Evolutionary conservation across 2,113 vertebrate species (phyloP).

Genomic region (Glareola pratincola): DNA sequence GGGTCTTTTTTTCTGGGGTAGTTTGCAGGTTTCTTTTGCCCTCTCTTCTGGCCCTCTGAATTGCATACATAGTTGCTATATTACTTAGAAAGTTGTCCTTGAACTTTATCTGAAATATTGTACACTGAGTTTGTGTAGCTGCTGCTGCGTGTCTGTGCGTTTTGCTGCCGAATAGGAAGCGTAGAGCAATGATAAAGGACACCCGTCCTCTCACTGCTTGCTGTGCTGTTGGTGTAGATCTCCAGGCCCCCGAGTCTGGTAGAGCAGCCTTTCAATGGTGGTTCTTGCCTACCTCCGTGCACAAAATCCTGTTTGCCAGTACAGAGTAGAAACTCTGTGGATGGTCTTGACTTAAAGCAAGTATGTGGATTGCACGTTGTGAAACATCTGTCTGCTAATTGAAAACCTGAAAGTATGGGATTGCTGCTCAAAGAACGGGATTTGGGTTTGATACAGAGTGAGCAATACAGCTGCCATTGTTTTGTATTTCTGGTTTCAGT

Average conservation of each 20-base stretch:
- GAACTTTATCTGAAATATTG: neutral
- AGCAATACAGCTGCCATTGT: neutral
- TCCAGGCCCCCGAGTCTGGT: neutral
- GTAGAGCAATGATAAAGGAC: neutral
- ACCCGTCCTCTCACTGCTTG: neutral
- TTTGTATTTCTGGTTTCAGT: neutral
- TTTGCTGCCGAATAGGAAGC: neutral
- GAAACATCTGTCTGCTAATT: neutral
- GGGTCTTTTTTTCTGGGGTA: neutral
- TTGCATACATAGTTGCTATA: neutral
- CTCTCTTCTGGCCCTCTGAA: neutral
- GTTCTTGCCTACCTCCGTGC: neutral
- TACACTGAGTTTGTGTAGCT: neutral
- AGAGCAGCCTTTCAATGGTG: neutral
- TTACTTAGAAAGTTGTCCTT: neutral
- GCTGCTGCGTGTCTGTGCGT: neutral
- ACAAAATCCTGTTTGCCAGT: neutral
- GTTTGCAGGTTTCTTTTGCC: neutral
- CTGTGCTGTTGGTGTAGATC: neutral
- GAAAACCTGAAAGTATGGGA: neutral
- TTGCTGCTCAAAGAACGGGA: neutral
- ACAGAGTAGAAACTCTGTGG: neutral
- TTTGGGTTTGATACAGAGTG: neutral
- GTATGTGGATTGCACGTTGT: neutral
- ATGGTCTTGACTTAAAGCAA: neutral